Percentiles rank a stretch among this genome's conserved stretches.
Evolutionary conservation across 2,113 vertebrate genomes (phyloP).

Genomic region (Nyctibius bracteatus): DNA sequence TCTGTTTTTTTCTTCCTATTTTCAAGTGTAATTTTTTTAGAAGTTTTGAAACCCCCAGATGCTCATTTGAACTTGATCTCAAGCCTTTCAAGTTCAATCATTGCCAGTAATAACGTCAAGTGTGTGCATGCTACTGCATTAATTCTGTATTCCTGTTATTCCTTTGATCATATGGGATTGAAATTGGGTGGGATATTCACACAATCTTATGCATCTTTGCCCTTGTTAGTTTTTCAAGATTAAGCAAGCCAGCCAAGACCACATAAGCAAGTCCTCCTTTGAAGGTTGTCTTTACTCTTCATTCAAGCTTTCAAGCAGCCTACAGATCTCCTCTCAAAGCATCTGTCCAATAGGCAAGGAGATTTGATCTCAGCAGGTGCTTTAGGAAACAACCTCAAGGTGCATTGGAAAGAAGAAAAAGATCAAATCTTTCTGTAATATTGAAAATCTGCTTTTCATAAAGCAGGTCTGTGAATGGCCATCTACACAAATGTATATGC

Average conservation of each 20-base stretch:
- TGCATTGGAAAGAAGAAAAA: not conserved
- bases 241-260: slow-evolving; percentile 12
- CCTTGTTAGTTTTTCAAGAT: slow-evolving; percentile 18
- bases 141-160: not conserved
- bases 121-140: not conserved
- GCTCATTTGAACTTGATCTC: slow-evolving; percentile 40
- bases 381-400: not conserved
- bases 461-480: not conserved
- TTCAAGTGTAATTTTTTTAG: slow-evolving; percentile 48
- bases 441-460: not conserved
- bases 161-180: not conserved
- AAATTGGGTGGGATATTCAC: slow-evolving; percentile 2
- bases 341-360: not conserved
- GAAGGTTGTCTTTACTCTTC: not conserved
- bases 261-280: not conserved
- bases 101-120: not conserved
- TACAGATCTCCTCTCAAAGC: slow-evolving; percentile 2
- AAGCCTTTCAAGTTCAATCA: slow-evolving; percentile 30
- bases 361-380: not conserved
- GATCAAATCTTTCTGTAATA: not conserved
- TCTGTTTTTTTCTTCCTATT: not conserved
- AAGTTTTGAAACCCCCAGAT: slow-evolving; percentile 34
- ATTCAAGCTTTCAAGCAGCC: slow-evolving; percentile 2
- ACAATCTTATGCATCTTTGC: not conserved
- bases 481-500: not conserved